phyloP scores from a whole-genome alignment of 1,140 invertebrate species.

The Macrotrachela quadricornifera region DNA sequence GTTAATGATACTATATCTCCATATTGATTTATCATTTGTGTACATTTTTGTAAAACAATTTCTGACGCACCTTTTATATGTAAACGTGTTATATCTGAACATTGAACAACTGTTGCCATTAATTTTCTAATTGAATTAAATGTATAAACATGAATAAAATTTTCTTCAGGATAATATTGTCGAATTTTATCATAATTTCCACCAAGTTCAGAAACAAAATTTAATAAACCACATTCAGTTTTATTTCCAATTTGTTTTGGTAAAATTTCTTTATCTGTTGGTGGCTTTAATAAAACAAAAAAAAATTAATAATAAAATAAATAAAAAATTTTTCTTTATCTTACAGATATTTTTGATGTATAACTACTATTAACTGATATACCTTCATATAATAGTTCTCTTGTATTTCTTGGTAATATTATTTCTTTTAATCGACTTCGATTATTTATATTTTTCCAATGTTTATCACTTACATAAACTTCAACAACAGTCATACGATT shows the following conservation, averaged over 20 bases:
- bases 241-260: conserved; percentile 94
- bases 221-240: conserved; percentile 88
- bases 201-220: conserved; percentile 64
- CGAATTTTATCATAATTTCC: conserved; percentile 76
- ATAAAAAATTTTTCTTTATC: not conserved
- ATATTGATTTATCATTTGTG: conserved; percentile 72
- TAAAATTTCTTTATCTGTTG: conserved; percentile 48
- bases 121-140: conserved; percentile 97
- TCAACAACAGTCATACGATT: conserved; percentile 98
- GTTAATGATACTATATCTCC: conserved; percentile 72
- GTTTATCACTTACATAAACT: conserved; percentile 35
- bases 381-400: not conserved
- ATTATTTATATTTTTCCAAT: not conserved
- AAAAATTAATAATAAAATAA: not conserved
- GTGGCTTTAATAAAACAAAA: not conserved
- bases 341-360: not conserved
- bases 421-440: conserved; percentile 23
- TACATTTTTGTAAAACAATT: conserved; percentile 85
- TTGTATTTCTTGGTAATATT: conserved; percentile 24
- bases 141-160: conserved; percentile 71
- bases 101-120: conserved; percentile 82
- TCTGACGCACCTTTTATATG: conserved; percentile 97
- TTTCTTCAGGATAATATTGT: conserved; percentile 68
- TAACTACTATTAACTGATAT: conserved; percentile 5
- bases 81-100: conserved; percentile 44